Base-by-base conservation (phyloP, 1,140 invertebrate species). In the Adoxophyes honmai region DNA sequence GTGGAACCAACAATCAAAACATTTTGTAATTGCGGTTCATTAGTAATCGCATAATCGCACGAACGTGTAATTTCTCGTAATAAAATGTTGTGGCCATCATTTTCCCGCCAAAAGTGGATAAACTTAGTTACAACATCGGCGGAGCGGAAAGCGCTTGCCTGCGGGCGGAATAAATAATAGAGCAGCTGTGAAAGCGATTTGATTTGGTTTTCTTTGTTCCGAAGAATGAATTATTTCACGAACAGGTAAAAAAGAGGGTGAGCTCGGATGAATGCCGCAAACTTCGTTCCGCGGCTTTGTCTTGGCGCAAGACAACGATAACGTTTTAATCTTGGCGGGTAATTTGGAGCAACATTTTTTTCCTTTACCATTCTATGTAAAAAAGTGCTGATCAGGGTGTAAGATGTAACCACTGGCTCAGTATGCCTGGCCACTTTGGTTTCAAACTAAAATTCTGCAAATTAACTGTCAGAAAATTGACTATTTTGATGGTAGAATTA, bases 201-300 rank as follows among this genome's bases (percentile, higher is more conserved):
- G 62, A 64, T 69, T 64, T 57, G 62, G 64, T 60, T 67, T 68
- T 61, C 62, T 67, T 69, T 68, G 70, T 64, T 67, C 64, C 52
- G 18, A 28, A 48, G 42, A 48, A 48, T 48, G 42, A 48, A 48
- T 48, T 28, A 48, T 48, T 28, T 48, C 42, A 11, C 42, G 42
- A 18, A 11, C 42, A 48, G 42, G 42, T 48, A 48, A 48, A 48
- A 28, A 48, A 48, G 42, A 28, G 42, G 42, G 42, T 18, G 42
- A 48, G 42, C 42, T 28, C 21, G 11, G 21, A 48, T 48, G 42
- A 48, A 48, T 33, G 21, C 42, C 18, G 18, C 21, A 48, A 48
- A 48, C 42, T 48, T 48, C 16, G 39, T 6, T 48, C 42, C 16
- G 28, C 21, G 18, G 42, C 21, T 13, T 33, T 18, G 16, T 48